phyloP scores from a whole-genome alignment of 2,888 invertebrate species.

The Lasioglossum marginatum region DNA sequence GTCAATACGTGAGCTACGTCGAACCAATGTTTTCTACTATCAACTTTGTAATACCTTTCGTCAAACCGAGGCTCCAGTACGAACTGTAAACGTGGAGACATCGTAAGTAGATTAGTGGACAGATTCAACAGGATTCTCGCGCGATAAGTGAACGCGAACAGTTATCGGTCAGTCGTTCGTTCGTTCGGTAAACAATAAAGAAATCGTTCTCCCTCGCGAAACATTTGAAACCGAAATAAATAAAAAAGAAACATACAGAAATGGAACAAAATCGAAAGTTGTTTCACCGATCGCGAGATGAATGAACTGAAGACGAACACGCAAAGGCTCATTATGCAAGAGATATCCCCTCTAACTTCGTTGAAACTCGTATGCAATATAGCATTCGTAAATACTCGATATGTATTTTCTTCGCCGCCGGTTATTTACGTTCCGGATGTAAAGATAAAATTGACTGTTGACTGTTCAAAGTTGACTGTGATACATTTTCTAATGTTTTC shows the following conservation, averaged over 20 bases:
- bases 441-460: no score
- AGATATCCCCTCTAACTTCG: not conserved
- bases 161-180: not conserved
- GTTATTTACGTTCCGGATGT: not conserved
- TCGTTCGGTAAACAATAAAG: not conserved
- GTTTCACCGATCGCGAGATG: not conserved
- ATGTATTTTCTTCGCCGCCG: not conserved
- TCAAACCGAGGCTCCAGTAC: conserved; percentile 72
- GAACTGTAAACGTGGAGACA: conserved; percentile 77
- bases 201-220: not conserved
- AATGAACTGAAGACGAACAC: not conserved
- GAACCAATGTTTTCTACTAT: conserved; percentile 65
- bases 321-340: not conserved
- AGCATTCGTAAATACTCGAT: not conserved
- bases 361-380: not conserved
- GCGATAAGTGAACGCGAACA: not conserved
- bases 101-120: conserved; percentile 68
- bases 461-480: not conserved
- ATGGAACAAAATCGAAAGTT: not conserved
- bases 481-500: not conserved
- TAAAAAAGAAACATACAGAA: not conserved
- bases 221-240: not conserved
- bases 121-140: conserved; percentile 4
- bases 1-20: conserved; percentile 55
- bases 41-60: conserved; percentile 73